Conservation (phyloP, 2,888 invertebrate genomes). For the Erynnis tages region DNA sequence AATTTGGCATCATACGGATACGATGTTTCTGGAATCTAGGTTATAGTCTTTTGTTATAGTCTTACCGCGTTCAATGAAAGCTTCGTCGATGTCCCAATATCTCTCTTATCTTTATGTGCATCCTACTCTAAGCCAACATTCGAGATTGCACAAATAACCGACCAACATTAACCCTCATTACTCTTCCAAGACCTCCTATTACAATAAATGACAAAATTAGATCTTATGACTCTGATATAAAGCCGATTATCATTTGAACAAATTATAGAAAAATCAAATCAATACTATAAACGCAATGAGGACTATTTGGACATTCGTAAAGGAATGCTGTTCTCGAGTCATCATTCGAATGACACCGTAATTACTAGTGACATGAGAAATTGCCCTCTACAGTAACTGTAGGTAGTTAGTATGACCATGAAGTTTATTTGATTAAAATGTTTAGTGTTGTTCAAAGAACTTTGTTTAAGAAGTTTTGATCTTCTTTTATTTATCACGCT, state of each 20-base stretch:
- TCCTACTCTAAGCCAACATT: slow-evolving; percentile 66
- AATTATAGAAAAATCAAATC: slow-evolving; percentile 21
- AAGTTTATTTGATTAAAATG: no score
- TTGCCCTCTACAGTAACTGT: no score
- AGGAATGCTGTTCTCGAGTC: slow-evolving; percentile 5
- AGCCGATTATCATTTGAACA: slow-evolving; percentile 25
- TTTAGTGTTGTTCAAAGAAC: no score
- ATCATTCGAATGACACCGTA: slow-evolving; percentile 1
- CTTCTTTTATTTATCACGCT: no score
- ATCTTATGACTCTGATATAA: slow-evolving; percentile 22
- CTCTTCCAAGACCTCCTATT: slow-evolving; percentile 45
- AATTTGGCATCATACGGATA: no score
- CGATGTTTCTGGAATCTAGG: neutral
- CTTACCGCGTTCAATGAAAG: neutral
- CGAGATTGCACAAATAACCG: slow-evolving; percentile 73
- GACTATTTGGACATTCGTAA: slow-evolving; percentile 11
- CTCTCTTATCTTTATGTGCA: neutral
- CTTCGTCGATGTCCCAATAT: no score
- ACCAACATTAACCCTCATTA: slow-evolving; percentile 73
- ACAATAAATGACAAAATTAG: slow-evolving; percentile 24
- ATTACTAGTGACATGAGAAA: slow-evolving; percentile 2
- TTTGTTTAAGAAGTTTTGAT: no score
- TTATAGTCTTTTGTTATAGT: neutral
- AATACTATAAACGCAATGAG: slow-evolving; percentile 14
- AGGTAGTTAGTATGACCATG: no score